These are phyloP conservation scores for Caenorhabditis uteleia DNA, from an alignment of 2,888 invertebrate species.

Conservation along the genomic window DNA sequence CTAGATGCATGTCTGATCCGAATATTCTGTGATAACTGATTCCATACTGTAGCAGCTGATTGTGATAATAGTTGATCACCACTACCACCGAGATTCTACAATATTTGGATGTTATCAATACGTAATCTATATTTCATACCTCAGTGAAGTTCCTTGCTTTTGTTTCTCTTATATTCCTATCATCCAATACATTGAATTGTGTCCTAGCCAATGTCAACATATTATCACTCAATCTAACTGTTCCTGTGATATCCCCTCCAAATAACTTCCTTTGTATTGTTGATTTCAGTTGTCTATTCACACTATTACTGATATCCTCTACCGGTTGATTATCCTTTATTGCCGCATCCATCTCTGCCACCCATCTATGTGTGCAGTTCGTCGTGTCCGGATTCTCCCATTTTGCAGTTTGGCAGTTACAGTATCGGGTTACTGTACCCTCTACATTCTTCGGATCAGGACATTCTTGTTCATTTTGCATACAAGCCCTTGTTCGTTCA, in stretches of 20 bases:
- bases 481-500: conserved; percentile 46
- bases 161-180: conserved; percentile 37
- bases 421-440: conserved; percentile 53
- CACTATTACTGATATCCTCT: conserved; percentile 35
- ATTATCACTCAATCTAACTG: conserved; percentile 38
- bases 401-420: conserved; percentile 50
- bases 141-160: conserved; percentile 48
- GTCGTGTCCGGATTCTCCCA: conserved; percentile 51
- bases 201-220: conserved; percentile 45
- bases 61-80: conserved; percentile 55
- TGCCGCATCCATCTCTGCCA: conserved; percentile 35
- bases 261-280: conserved; percentile 36
- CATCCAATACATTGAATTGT: conserved; percentile 39
- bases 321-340: conserved; percentile 40
- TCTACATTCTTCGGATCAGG: conserved; percentile 49
- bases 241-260: conserved; percentile 55
- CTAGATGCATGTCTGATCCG: conserved; percentile 42
- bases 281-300: conserved; percentile 36
- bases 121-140: conserved; percentile 13
- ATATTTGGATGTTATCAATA: neutral
- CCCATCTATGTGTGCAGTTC: conserved; percentile 56
- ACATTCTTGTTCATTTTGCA: conserved; percentile 43
- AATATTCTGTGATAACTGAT: conserved; percentile 32
- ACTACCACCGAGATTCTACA: conserved; percentile 52
- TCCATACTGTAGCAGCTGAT: conserved; percentile 48